Percentiles rank a stretch among this genome's conserved stretches.
Conservation (phyloP, 2,113 vertebrate species). For the Epinephelus lanceolatus region DNA sequence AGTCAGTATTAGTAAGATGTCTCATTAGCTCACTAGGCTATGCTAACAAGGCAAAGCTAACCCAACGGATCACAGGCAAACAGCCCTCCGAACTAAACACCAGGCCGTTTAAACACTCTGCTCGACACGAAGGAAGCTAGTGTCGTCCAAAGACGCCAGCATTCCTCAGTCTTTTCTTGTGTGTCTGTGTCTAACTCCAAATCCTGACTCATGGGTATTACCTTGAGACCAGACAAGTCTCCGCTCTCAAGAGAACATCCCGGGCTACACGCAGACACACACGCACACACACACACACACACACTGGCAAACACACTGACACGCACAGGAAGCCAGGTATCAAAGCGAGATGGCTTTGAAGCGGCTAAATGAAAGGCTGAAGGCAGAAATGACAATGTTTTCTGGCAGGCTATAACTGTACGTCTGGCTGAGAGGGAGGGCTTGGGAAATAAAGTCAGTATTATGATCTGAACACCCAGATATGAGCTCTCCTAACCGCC, state of each 20-base stretch:
- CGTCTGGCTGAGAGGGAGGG: slow-evolving; percentile 70
- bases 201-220: slow-evolving; percentile 69
- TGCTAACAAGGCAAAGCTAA: slow-evolving; percentile 68
- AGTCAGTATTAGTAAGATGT: slow-evolving; percentile 66
- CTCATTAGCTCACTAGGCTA: slow-evolving; percentile 69
- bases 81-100: slow-evolving; percentile 49
- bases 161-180: slow-evolving; percentile 27
- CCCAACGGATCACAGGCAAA: slow-evolving; percentile 51
- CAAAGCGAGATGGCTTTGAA: slow-evolving; percentile 68
- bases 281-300: slow-evolving; percentile 17
- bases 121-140: slow-evolving; percentile 28
- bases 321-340: slow-evolving; percentile 63
- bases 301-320: slow-evolving; percentile 26
- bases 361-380: slow-evolving; percentile 73
- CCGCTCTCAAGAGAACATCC: slow-evolving; percentile 63
- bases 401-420: slow-evolving; percentile 71
- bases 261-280: background rate
- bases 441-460: slow-evolving; percentile 75
- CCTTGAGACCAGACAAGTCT: slow-evolving; percentile 66
- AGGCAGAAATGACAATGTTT: slow-evolving; percentile 74
- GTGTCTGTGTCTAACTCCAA: slow-evolving; percentile 21
- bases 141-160: slow-evolving; percentile 12
- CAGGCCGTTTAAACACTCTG: slow-evolving; percentile 35
- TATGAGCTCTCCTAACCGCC: slow-evolving; percentile 77
- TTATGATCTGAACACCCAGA: slow-evolving; percentile 76